These are phyloP conservation scores for Oceanodroma tethys DNA, from an alignment of 2,113 vertebrate species.

Conservation along the genomic window DNA sequence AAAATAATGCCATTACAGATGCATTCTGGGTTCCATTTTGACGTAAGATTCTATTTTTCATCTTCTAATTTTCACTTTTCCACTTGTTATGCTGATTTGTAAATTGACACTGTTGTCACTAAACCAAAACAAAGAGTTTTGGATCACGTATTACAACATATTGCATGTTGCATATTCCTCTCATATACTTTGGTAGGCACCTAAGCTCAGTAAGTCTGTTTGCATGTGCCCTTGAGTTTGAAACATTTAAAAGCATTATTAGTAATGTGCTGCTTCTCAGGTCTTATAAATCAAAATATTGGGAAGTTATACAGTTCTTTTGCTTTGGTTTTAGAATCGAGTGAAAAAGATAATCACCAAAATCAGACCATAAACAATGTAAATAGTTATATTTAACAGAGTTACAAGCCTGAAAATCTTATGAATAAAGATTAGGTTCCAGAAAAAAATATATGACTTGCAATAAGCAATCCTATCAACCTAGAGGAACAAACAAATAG, in stretches of 20 bases:
- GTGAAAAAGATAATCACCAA: neutral
- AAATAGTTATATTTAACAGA: neutral
- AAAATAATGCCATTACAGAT: neutral
- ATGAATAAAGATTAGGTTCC: constrained; percentile 1
- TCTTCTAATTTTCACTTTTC: neutral
- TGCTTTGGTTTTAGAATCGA: neutral
- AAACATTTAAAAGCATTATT: neutral
- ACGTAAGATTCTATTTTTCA: neutral
- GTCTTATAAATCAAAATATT: neutral
- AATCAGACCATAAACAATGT: neutral
- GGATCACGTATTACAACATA: neutral
- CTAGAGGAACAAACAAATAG: constrained; percentile 6
- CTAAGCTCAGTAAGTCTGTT: neutral
- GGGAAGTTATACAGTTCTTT: neutral
- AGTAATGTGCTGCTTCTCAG: neutral
- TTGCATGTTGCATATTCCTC: neutral
- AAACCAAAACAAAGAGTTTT: neutral
- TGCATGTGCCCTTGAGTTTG: neutral
- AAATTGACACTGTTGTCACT: neutral
- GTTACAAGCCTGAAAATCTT: neutral
- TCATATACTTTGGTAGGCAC: neutral
- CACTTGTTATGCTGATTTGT: neutral
- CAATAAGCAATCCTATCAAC: neutral
- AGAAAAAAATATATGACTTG: neutral
- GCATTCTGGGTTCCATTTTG: neutral